phyloP scores from a whole-genome alignment of 2,797 vertebrate genomes.

The Galagoides demidoff region DNA sequence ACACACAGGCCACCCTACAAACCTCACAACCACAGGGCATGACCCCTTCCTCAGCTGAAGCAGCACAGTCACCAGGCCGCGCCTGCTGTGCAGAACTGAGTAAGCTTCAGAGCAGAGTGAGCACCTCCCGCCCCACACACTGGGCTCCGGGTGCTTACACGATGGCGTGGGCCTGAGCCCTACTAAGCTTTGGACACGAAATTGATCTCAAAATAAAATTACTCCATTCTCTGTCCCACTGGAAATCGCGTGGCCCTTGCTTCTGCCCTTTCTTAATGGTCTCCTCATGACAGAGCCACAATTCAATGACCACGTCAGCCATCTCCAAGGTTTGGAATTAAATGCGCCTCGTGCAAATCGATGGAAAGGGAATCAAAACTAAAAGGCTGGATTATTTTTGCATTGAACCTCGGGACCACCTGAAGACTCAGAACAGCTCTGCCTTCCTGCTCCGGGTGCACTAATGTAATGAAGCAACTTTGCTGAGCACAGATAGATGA shows the following conservation, averaged over 20 bases:
- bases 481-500: constrained; percentile 47
- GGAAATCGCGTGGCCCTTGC: constrained; percentile 73
- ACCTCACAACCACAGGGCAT: neutral
- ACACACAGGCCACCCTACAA: neutral
- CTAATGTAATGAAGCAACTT: constrained; percentile 58
- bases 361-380: constrained; percentile 84
- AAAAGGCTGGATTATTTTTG: constrained; percentile 81
- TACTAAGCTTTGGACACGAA: constrained; percentile 63
- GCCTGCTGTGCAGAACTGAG: too few species aligned
- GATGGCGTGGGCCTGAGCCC: neutral
- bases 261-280: constrained; percentile 83
- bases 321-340: constrained; percentile 82
- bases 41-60: neutral
- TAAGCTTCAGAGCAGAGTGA: neutral
- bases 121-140: fast-evolving
- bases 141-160: constrained; percentile 32
- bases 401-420: constrained; percentile 75
- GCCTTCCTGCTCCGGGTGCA: neutral
- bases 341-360: constrained; percentile 84
- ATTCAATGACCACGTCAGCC: constrained; percentile 78
- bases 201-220: constrained; percentile 79
- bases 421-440: constrained; percentile 35
- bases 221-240: constrained; percentile 62
- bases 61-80: fast-evolving
- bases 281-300: constrained; percentile 80